These are phyloP conservation scores for Melangyna quadrimaculata DNA, from an alignment of 2,888 invertebrate species.

Conservation along the genomic window DNA sequence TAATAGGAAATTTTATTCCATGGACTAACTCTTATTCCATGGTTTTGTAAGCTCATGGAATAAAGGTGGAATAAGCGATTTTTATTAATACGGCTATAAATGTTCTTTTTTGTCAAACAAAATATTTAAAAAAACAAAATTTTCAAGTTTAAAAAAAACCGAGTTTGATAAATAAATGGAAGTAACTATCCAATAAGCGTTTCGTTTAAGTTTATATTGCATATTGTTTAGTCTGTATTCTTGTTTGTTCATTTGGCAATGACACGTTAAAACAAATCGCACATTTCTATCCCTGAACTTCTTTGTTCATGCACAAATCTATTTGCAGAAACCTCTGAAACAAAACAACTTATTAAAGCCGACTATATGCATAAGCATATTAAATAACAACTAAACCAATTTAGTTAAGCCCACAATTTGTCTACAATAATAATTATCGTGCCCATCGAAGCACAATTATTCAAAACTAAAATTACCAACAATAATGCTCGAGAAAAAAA, in stretches of 20 bases:
- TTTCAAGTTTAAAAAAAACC: no score
- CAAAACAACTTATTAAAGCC: background rate
- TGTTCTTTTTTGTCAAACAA: no score
- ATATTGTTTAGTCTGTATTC: no score
- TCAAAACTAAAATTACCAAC: background rate
- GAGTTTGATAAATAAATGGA: no score
- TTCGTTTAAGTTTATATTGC: no score
- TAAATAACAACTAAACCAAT: background rate
- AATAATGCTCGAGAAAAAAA: slow-evolving; percentile 19
- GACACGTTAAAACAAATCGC: background rate
- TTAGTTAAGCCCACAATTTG: background rate
- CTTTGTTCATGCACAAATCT: background rate
- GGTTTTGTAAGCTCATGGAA: no score
- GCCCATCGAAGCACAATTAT: slow-evolving; percentile 37
- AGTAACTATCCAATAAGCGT: no score
- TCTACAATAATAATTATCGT: slow-evolving; percentile 11
- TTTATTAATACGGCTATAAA: no score
- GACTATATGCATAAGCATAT: background rate
- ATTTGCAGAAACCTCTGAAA: background rate
- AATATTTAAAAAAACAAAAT: no score
- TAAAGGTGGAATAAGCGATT: no score
- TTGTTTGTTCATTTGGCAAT: background rate
- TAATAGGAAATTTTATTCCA: no score
- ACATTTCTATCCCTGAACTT: background rate
- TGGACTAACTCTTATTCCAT: no score